phyloP scores from a whole-genome alignment of 2,797 vertebrate species.

The Dipus sagitta region DNA sequence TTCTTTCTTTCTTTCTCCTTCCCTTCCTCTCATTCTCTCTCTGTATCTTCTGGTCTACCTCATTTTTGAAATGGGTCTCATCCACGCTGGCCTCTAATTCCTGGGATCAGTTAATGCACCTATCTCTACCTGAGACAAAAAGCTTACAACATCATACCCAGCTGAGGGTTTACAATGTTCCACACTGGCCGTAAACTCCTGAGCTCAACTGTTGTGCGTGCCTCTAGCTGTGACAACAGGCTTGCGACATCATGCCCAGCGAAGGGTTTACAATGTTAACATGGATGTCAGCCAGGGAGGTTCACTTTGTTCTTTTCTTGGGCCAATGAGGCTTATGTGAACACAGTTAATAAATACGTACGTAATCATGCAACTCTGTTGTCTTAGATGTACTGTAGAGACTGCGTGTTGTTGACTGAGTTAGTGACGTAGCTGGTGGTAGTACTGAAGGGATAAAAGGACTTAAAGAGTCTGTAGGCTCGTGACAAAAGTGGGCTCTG shows the following conservation, averaged over 20 bases:
- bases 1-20: too few species aligned
- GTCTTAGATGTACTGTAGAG: background rate
- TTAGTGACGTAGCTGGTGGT: background rate
- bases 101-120: background rate
- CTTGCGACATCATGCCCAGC: background rate
- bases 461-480: background rate
- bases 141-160: background rate
- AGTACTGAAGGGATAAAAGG: background rate
- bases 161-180: background rate
- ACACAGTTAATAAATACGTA: background rate
- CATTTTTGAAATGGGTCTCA: background rate
- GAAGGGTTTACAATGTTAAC: background rate
- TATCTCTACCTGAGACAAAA: background rate
- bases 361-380: background rate
- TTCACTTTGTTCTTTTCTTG: background rate
- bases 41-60: too few species aligned
- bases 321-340: background rate
- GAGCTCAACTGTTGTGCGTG: accelerated
- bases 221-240: background rate
- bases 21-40: too few species aligned
- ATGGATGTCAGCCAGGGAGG: background rate
- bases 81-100: background rate
- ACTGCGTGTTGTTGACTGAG: background rate
- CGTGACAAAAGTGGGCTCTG: background rate
- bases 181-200: background rate